Conservation (phyloP, 2,113 vertebrate genomes). For the Meles meles region DNA sequence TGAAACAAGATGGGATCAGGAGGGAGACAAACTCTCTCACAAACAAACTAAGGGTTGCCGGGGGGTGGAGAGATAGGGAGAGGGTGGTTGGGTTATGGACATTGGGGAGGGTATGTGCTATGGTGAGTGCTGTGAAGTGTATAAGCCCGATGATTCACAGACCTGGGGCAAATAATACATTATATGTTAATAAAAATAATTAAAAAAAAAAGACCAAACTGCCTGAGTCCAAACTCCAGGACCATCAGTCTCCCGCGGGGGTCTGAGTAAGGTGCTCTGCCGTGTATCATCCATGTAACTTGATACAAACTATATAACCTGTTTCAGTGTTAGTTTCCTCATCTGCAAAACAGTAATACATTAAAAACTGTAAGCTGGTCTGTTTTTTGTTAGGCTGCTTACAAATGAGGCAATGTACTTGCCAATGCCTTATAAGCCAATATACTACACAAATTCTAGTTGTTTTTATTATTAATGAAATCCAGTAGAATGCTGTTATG, state of each 20-base stretch:
- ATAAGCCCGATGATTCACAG: too few species aligned
- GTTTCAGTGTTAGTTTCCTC: background rate
- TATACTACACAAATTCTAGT: background rate
- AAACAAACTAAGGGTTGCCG: too few species aligned
- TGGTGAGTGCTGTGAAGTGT: too few species aligned
- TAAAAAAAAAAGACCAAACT: background rate
- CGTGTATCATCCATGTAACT: background rate
- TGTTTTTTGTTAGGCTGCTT: background rate
- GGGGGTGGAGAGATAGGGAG: too few species aligned
- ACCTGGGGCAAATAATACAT: too few species aligned
- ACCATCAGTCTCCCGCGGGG: fast-evolving
- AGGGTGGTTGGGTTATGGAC: too few species aligned
- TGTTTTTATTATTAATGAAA: constrained; percentile 5
- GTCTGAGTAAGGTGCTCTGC: background rate
- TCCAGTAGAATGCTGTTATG: background rate
- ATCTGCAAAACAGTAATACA: background rate
- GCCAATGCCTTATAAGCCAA: background rate
- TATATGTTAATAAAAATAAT: too few species aligned
- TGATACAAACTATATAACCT: background rate
- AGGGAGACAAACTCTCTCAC: too few species aligned
- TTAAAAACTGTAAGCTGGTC: background rate
- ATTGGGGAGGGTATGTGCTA: too few species aligned
- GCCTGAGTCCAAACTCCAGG: background rate
- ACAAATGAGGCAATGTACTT: background rate
- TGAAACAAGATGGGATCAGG: too few species aligned